Conservation (phyloP, 2,113 vertebrate species). For the Empidonax alnorum region DNA sequence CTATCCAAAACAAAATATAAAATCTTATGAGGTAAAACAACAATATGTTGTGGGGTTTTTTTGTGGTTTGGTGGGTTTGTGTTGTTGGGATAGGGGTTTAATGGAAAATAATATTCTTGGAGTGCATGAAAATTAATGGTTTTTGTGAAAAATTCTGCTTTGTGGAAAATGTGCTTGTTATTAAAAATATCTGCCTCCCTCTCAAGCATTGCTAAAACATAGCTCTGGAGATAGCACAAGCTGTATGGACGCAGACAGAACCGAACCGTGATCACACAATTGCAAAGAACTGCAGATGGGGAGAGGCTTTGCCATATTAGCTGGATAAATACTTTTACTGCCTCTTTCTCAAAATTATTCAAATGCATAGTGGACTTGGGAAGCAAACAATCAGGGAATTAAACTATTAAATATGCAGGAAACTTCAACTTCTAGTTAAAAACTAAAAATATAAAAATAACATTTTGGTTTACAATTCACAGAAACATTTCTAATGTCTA, state of each 20-base stretch:
- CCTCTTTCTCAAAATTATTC: neutral
- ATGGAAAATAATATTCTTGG: neutral
- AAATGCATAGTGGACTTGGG: neutral
- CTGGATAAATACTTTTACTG: neutral
- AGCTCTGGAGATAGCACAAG: neutral
- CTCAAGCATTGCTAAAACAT: neutral
- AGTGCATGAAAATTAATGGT: neutral
- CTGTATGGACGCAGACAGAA: neutral
- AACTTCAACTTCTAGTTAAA: neutral
- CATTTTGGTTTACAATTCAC: neutral
- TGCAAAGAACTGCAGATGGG: neutral
- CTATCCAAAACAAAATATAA: neutral
- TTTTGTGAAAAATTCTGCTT: neutral
- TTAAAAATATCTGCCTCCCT: neutral
- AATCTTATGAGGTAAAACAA: neutral
- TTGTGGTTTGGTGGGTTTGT: neutral
- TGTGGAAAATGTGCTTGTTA: neutral
- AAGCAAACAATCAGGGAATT: neutral
- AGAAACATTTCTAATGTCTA: neutral
- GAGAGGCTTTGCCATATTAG: neutral
- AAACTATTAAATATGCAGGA: neutral
- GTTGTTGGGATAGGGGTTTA: too few relatives aligned
- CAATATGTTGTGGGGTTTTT: neutral
- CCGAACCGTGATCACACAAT: fast-evolving
- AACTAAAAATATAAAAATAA: neutral